Evolutionary conservation across 2,113 vertebrate species (phyloP), one percentile per base, ranked within the genome.

Genomic region (Notothenia coriiceps): DNA sequence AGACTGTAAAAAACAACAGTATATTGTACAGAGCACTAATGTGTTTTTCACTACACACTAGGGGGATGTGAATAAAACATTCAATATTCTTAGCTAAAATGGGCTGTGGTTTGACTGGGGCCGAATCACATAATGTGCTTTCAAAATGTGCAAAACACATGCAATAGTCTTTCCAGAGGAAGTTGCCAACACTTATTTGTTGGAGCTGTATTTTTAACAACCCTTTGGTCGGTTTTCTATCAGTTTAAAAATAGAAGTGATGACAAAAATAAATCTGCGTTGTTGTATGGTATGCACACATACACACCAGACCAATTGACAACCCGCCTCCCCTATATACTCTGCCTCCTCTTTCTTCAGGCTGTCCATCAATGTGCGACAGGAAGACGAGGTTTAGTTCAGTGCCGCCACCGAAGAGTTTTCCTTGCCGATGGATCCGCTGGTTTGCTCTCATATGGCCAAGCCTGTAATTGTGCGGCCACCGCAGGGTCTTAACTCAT

Each of bases 391-490:
- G 68, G 68, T 82, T 89, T 80, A 89, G 87, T 85, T 89, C 82
- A 62, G 65, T 63, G 89, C 85, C 74, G 74, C 88, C 88, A 89
- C 78, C 4, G 56, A 82, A 77, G 88, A 92, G 88, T 86, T 56
- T 40, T 86, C 70, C 70, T 80, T 79, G 77, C 87, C 85, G 14
- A 72, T 82, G 86, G 72, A 79, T 75, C 70, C 20, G 18, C 78
- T 86, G 86, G 83, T 83, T 80, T 25, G 59, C 80, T 82, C 65
- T 40, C 79, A 56, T 80, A 40, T 40, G 2, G 15, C 80, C 55
- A 74, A 80, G 85, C 85, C 91, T 94, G 85, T 93, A 93, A 94
- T 92, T 88, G 88, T 9, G 50, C 29, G 62, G 78, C 79, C 52
- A 81, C 84, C 62, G 8, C 89, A 88, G 72, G 79, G 87, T 88